Evolutionary conservation across 1,140 invertebrate genomes (phyloP), one percentile per base, ranked within the genome.

Genomic region (Ips typographus): DNA sequence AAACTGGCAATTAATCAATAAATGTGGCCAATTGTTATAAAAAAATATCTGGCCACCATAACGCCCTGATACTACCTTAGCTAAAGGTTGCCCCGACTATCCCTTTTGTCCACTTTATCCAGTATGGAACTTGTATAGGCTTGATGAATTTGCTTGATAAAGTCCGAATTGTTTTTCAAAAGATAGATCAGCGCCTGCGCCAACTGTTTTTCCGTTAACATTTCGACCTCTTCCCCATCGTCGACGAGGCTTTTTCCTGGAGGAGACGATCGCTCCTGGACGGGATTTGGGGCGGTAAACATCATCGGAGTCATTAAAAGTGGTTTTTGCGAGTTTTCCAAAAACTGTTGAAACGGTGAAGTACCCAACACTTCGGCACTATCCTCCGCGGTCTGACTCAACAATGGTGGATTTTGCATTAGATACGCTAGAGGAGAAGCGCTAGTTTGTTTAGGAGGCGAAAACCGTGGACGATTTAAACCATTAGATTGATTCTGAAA

Each of bases 151-250:
- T 92, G 94, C 73, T 88, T 89, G 4, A 94, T 86, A 82, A 95
- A 96, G 72, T 92, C 90, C 5, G 90, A 83, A 81, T 96, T 94
- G 81, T 91, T 92, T 81, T 93, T 92, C 40, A 96, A 83, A 61
- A 96, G 84, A 83, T 95, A 92, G 75, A 90, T 88, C 70, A 96
- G 88, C 57, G 94, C 93, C 83, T 95, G 94, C 47, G 94, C 86
- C 55, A 96, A 83, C 77, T 96, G 94, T 78, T 93, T 91, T 78
- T 88, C 89, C 36, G 93, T 95, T 22, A 95, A 82, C 2, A 93
- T 92, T 77, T 91, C 90, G 44, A 78, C 63, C 42, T 69, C 60
- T 66, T 78, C 74, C 53, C 56, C 6, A 53, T 69, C 59, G 52
- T 76, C 72, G 36, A 68, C 71, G 36, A 3, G 52, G 42, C 56